A percentile compares a stretch with the other conserved stretches of the same genome.
Conservation (phyloP, 92 coral and sea anemone species). For the Ricordea florida region DNA sequence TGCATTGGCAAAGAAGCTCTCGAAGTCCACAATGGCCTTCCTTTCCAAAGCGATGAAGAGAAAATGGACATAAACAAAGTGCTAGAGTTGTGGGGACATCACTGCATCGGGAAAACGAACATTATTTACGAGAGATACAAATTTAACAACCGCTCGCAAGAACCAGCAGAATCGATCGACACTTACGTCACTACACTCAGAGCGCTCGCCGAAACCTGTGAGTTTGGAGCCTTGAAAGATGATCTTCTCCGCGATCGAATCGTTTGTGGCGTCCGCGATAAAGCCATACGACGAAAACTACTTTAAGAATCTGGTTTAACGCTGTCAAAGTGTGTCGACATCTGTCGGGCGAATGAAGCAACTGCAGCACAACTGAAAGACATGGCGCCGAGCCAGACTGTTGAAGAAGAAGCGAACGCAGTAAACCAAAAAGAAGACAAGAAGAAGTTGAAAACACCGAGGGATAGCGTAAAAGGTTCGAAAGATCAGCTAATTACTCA, state of each 20-base stretch:
- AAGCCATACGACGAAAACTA: no score
- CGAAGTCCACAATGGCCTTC: conserved; percentile 27
- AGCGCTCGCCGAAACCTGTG: conserved; percentile 21
- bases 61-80: conserved; percentile 32
- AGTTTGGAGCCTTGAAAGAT: no score
- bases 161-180: conserved; percentile 4
- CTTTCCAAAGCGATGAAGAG: no score
- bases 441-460: neutral
- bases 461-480: neutral
- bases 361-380: no score
- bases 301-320: no score
- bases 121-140: no score
- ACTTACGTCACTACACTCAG: conserved; percentile 16
- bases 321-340: conserved; percentile 14
- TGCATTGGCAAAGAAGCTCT: conserved; percentile 17
- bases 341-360: conserved; percentile 33
- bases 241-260: no score
- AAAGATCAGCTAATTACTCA: no score
- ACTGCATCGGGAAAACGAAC: conserved; percentile 52
- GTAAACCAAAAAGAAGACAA: neutral
- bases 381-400: no score
- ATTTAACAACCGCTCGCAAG: conserved; percentile 32
- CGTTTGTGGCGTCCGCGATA: no score
- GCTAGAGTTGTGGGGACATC: conserved; percentile 30
- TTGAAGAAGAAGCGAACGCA: no score